Evolutionary conservation across 1,140 invertebrate genomes (phyloP).

Genomic region (Camponotus vicinus): DNA sequence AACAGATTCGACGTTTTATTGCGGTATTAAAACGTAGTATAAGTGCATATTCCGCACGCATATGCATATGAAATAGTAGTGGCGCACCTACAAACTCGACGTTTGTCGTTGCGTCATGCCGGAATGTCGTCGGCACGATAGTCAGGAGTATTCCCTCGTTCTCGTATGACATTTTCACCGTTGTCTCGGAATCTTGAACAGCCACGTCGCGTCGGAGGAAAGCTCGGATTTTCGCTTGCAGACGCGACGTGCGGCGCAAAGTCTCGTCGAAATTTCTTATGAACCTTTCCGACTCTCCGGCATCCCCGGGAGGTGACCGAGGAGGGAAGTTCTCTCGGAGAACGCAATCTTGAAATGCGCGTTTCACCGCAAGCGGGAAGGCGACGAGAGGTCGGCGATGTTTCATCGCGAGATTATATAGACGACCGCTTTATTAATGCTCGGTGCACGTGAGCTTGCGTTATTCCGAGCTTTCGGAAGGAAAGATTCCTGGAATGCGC

Average conservation of each 20-base stretch:
- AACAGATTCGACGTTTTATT: conserved; percentile 13
- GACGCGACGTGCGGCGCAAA: conserved; percentile 13
- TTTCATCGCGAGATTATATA: not conserved
- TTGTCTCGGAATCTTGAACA: conserved; percentile 54
- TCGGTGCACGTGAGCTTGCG: not conserved
- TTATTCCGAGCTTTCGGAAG: not conserved
- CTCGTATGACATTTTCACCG: conserved; percentile 29
- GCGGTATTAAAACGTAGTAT: conserved; percentile 27
- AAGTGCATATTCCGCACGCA: conserved; percentile 20
- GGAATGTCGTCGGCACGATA: not conserved
- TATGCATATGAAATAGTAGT: conserved; percentile 44
- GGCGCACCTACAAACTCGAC: conserved; percentile 12
- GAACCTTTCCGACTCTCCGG: not conserved
- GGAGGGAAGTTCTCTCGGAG: not conserved
- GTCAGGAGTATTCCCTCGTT: conserved; percentile 48
- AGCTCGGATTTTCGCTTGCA: conserved; percentile 2
- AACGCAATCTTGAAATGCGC: conserved; percentile 50
- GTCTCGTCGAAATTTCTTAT: conserved; percentile 49
- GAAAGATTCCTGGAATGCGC: not conserved
- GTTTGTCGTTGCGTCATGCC: conserved; percentile 27
- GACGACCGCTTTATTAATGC: conserved; percentile 50
- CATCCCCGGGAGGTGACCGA: not conserved
- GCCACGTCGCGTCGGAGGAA: not conserved
- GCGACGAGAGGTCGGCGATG: not conserved
- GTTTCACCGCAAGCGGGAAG: conserved; percentile 5